Conservation (phyloP, 2,113 vertebrate species). For the Amblyornis subalaris region DNA sequence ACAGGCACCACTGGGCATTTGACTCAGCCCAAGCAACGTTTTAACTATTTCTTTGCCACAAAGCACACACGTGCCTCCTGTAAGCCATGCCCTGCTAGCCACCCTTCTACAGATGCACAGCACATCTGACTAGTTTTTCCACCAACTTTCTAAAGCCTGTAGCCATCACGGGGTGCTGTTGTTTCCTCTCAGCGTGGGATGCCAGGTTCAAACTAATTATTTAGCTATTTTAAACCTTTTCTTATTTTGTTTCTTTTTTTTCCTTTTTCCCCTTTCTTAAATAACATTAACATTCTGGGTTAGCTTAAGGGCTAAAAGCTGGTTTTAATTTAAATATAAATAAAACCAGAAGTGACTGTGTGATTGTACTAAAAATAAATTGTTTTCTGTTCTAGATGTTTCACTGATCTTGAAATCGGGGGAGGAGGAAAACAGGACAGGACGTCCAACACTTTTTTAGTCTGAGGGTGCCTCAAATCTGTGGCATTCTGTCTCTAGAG, state of each 20-base stretch:
- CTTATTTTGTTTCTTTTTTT: background rate
- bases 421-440: background rate
- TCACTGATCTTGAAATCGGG: conserved; percentile 25
- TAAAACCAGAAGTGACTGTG: background rate
- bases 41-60: conserved; percentile 2
- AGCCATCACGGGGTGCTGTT: background rate
- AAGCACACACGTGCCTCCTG: background rate
- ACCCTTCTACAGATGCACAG: background rate
- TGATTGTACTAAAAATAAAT: conserved; percentile 45
- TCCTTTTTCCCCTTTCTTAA: background rate
- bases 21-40: background rate
- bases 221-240: background rate
- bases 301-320: conserved; percentile 30
- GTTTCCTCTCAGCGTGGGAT: background rate
- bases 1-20: conserved; percentile 34
- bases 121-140: background rate
- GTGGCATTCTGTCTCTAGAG: conserved; percentile 18
- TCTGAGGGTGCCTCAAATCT: conserved; percentile 1
- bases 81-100: background rate
- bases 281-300: background rate
- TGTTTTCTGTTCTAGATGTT: conserved; percentile 30
- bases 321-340: conserved; percentile 58
- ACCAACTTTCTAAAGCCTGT: background rate
- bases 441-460: conserved; percentile 15
- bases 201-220: background rate